Conservation (phyloP, 1,140 invertebrate genomes). For the Hylyphantes graminicola region DNA sequence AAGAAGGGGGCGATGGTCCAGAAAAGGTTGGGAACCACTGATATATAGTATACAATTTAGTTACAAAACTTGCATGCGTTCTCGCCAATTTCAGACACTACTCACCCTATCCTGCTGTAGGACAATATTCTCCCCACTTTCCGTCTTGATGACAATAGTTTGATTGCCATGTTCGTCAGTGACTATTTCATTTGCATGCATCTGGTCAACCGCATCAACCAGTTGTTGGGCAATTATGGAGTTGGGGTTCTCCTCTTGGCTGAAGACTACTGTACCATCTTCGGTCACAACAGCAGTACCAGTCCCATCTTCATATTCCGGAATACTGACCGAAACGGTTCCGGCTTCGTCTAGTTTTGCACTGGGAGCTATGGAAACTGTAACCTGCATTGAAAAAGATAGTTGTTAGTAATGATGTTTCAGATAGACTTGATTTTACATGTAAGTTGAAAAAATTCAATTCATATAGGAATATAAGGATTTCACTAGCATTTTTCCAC, state of each 20-base stretch:
- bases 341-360: conserved; percentile 45
- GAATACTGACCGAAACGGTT: conserved; percentile 51
- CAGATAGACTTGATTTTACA: too few species aligned
- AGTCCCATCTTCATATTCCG: conserved; percentile 50
- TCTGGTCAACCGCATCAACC: conserved; percentile 38
- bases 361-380: conserved; percentile 55
- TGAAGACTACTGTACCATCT: conserved; percentile 43
- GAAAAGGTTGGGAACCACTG: too few species aligned
- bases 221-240: conserved; percentile 49
- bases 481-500: too few species aligned
- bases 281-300: conserved; percentile 44
- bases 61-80: background rate
- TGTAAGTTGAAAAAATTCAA: too few species aligned
- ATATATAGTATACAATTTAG: background rate
- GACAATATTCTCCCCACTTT: conserved; percentile 30
- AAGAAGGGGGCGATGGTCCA: too few species aligned
- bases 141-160: conserved; percentile 43
- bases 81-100: too few species aligned
- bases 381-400: conserved; percentile 32
- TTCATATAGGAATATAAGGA: too few species aligned
- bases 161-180: conserved; percentile 43
- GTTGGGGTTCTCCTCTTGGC: conserved; percentile 21
- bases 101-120: conserved; percentile 15
- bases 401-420: too few species aligned
- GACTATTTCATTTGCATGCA: conserved; percentile 38